Base-by-base conservation (phyloP, 1,140 invertebrate species). In the Vollenhovia emeryi region DNA sequence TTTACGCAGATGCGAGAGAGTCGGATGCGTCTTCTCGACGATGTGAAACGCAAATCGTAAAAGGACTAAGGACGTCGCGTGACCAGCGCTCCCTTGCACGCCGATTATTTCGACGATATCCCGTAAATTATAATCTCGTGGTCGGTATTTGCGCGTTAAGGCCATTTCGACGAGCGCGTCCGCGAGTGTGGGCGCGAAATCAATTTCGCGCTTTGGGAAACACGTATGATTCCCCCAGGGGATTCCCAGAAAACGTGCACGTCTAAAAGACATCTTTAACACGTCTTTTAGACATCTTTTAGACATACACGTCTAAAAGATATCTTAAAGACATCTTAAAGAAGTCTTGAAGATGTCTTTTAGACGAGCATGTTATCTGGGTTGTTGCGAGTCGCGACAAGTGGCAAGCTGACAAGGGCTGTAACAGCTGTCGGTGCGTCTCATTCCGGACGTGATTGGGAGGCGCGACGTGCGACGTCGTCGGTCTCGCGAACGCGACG, bases 401-500 rank as follows among this genome's bases (percentile, higher is more conserved):
- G n/a, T n/a, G n/a, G n/a, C n/a, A n/a, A n/a, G n/a, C n/a, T n/a
- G n/a, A n/a, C n/a, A n/a, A n/a, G n/a, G n/a, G n/a, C n/a, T n/a
- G n/a, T 86, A 86, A 87, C 86, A 87, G 86, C 86, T 87, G 86
- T 87, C 62, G 6, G 24, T 3, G 2, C 6, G 3, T 21, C 27
- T 7, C 8, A 43, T 57, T 76, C 24, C 8, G 21, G 21, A 50
- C 21, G 9, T 15, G 21, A 33, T 40, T 59, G 15, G 36, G 27
- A 45, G 59, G n/a, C n/a, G n/a, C n/a, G n/a, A n/a, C n/a, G n/a
- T n/a, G 13, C 33, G 21, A 9, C 45, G 43, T n/a, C 50, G 24
- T 78, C n/a, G 13, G n/a, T n/a, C n/a, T 55, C 13, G 24, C 8
- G 30, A 60, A n/a, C 6, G 5, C 6, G 8, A 4, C 13, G 59